Percentiles rank a stretch among this genome's conserved stretches.
These are phyloP conservation scores for Cenopis cana DNA, from an alignment of 2,888 invertebrate species.

Conservation along the genomic window DNA sequence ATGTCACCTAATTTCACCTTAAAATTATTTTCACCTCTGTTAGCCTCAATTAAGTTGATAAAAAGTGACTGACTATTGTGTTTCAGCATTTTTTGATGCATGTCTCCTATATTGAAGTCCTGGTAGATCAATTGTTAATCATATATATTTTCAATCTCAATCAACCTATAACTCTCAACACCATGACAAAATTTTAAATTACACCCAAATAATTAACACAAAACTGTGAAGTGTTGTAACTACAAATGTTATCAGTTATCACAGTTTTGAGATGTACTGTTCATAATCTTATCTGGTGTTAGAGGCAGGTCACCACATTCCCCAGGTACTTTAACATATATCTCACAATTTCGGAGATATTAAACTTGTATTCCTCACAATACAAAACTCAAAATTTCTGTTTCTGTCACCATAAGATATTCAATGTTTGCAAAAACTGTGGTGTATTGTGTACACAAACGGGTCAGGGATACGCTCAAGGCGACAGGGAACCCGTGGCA, in stretches of 20 bases:
- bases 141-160: neutral
- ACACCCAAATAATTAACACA: neutral
- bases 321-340: slow-evolving; percentile 1
- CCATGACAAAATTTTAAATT: neutral
- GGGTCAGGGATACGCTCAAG: slow-evolving; percentile 50
- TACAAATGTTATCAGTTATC: slow-evolving; percentile 32
- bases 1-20: too few relatives aligned
- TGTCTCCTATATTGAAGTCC: too few relatives aligned
- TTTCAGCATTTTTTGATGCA: too few relatives aligned
- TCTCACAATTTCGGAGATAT: neutral
- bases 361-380: neutral
- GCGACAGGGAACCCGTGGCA: slow-evolving; percentile 53
- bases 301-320: slow-evolving; percentile 34
- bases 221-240: slow-evolving; percentile 2
- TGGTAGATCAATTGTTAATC: neutral
- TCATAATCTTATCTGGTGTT: slow-evolving; percentile 38
- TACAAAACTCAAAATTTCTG: neutral
- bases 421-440: slow-evolving; percentile 21
- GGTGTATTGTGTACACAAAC: slow-evolving; percentile 31
- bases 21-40: too few relatives aligned
- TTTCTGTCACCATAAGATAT: neutral
- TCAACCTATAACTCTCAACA: neutral
- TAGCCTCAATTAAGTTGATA: too few relatives aligned
- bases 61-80: too few relatives aligned
- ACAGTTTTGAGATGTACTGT: slow-evolving; percentile 32